These are phyloP conservation scores for Heteromurus nitidus DNA, from an alignment of 2,888 invertebrate species.

Conservation along the genomic window DNA sequence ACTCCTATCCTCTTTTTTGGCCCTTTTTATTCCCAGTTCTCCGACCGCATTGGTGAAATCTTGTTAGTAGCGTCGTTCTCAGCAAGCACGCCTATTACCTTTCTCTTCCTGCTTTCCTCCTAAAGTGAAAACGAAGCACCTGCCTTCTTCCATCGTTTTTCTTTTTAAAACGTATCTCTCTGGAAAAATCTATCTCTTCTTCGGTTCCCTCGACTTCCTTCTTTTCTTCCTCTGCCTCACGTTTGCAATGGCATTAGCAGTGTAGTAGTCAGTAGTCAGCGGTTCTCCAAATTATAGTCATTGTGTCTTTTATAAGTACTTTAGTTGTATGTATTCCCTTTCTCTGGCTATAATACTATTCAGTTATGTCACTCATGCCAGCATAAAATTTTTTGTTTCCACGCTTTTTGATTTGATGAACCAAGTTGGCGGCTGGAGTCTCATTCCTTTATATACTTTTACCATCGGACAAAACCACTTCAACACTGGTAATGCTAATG, in stretches of 20 bases:
- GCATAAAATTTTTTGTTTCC: slow-evolving; percentile 11
- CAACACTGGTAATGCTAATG: not conserved
- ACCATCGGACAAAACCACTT: not conserved
- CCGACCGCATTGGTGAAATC: not conserved
- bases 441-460: not conserved
- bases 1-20: not conserved
- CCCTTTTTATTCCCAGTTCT: not conserved
- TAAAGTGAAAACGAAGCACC: not conserved
- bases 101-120: slow-evolving; percentile 13
- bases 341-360: too few species aligned
- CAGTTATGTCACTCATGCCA: not conserved
- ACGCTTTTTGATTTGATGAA: slow-evolving; percentile 24
- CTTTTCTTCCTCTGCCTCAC: not conserved
- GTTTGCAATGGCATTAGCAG: too few species aligned
- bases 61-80: not conserved
- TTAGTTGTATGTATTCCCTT: too few species aligned
- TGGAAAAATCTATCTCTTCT: not conserved
- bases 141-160: slow-evolving; percentile 6
- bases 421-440: slow-evolving; percentile 6
- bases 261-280: too few species aligned
- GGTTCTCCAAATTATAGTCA: too few species aligned
- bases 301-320: too few species aligned
- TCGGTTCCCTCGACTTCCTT: not conserved
- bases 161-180: not conserved
- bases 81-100: not conserved